Evolutionary conservation across 2,113 vertebrate genomes (phyloP).

Genomic region (Syrmaticus mikado): DNA sequence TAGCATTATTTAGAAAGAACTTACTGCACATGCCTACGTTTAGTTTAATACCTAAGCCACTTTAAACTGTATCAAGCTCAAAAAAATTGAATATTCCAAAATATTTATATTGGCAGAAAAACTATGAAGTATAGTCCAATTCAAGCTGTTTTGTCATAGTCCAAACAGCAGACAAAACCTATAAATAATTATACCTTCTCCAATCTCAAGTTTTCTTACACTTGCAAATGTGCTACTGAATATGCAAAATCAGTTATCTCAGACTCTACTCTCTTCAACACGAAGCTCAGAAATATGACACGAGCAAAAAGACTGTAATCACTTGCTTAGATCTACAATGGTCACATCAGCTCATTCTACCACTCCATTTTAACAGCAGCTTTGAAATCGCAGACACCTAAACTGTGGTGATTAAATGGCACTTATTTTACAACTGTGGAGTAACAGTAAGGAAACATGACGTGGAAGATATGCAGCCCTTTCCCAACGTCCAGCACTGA

Average conservation of each 20-base stretch:
- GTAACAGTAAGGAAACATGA: neutral
- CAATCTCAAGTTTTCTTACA: neutral
- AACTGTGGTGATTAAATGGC: neutral
- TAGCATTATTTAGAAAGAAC: conserved; percentile 6
- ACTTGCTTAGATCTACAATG: neutral
- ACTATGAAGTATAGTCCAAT: neutral
- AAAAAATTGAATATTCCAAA: conserved; percentile 17
- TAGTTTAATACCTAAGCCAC: conserved; percentile 21
- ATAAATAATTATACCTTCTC: neutral
- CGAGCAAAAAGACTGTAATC: neutral
- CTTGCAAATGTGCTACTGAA: neutral
- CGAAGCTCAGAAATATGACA: neutral
- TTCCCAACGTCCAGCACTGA: neutral
- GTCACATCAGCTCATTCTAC: neutral
- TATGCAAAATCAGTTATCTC: neutral
- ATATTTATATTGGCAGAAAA: neutral
- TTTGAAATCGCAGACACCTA: neutral
- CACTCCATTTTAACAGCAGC: neutral
- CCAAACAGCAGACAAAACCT: neutral
- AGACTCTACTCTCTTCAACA: neutral
- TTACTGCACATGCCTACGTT: neutral
- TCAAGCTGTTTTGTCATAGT: neutral
- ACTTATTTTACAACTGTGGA: neutral
- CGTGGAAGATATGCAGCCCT: neutral
- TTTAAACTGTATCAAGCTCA: conserved; percentile 3